phyloP scores from a whole-genome alignment of 2,113 vertebrate species.

The Nymphicus hollandicus region DNA sequence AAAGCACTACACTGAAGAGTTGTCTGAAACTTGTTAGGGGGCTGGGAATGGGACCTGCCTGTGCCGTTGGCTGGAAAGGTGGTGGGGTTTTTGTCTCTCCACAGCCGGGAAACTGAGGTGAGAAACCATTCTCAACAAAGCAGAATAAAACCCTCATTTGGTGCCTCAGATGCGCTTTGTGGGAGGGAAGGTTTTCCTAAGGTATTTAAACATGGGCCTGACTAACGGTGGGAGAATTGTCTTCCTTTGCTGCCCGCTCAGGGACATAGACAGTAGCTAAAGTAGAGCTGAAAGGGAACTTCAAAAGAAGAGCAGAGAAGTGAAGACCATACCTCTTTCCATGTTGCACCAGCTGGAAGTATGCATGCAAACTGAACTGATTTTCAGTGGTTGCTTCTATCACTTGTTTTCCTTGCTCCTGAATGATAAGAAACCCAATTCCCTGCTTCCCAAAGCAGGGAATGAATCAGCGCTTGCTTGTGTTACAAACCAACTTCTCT shows the following conservation, averaged over 20 bases:
- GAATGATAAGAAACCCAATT: background rate
- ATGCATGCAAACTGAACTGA: background rate
- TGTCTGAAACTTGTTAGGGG: background rate
- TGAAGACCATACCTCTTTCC: fast-evolving
- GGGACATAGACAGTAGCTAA: background rate
- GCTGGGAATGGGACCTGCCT: background rate
- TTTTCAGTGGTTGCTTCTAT: background rate
- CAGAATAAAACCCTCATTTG: background rate
- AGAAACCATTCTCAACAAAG: background rate
- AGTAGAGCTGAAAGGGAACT: background rate
- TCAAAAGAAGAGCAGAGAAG: background rate
- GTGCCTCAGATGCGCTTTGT: background rate
- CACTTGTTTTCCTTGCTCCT: background rate
- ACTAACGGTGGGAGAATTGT: background rate
- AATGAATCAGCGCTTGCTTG: background rate
- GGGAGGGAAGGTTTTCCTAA: background rate
- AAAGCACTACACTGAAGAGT: background rate
- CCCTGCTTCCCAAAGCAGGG: background rate
- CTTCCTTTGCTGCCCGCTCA: background rate
- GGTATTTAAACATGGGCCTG: background rate
- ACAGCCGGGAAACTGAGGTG: background rate
- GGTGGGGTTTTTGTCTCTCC: background rate
- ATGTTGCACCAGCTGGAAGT: background rate
- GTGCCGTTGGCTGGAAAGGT: background rate
- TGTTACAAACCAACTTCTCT: background rate